phyloP scores from a whole-genome alignment of 2,888 invertebrate genomes.

The Orgyia antiqua region DNA sequence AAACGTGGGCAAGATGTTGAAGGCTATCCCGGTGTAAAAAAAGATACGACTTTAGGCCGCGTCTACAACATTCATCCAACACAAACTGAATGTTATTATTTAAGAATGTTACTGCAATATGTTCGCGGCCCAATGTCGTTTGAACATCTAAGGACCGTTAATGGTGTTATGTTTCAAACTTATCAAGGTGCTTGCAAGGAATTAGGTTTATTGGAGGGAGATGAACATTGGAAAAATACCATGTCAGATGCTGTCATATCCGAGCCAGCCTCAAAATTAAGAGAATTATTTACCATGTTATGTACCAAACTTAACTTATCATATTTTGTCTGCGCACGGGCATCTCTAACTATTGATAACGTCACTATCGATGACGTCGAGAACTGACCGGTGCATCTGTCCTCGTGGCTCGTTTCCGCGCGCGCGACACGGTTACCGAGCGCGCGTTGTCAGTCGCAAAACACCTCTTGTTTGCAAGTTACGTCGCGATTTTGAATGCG shows the following conservation, averaged over 20 bases:
- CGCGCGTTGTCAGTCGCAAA: too few relatives aligned
- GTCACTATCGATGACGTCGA: too few relatives aligned
- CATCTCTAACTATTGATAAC: too few relatives aligned
- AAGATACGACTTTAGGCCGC: constrained; percentile 9
- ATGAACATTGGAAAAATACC: constrained; percentile 10
- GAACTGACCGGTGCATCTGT: too few relatives aligned
- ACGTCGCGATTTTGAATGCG: too few relatives aligned
- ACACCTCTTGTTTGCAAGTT: too few relatives aligned
- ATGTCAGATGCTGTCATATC: constrained; percentile 4
- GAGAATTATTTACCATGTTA: constrained; percentile 17
- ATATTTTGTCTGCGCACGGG: too few relatives aligned
- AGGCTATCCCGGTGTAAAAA: constrained; percentile 15
- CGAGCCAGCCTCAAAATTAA: constrained; percentile 6
- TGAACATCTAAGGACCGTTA: constrained; percentile 15
- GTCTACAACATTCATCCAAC: constrained; percentile 13
- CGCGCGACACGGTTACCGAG: too few relatives aligned
- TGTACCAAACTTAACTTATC: too few relatives aligned
- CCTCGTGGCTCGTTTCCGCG: too few relatives aligned
- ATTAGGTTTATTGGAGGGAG: constrained; percentile 15
- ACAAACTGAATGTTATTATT: constrained; percentile 9
- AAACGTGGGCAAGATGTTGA: constrained; percentile 16
- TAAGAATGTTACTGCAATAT: constrained; percentile 9
- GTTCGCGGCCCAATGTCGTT: constrained; percentile 21
- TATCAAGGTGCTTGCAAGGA: constrained; percentile 14
- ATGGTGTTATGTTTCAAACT: constrained; percentile 15